A percentile compares a stretch with the other conserved stretches of the same genome.
Evolutionary conservation across 2,797 vertebrate genomes (phyloP).

Genomic region (Knipowitschia caucasica): DNA sequence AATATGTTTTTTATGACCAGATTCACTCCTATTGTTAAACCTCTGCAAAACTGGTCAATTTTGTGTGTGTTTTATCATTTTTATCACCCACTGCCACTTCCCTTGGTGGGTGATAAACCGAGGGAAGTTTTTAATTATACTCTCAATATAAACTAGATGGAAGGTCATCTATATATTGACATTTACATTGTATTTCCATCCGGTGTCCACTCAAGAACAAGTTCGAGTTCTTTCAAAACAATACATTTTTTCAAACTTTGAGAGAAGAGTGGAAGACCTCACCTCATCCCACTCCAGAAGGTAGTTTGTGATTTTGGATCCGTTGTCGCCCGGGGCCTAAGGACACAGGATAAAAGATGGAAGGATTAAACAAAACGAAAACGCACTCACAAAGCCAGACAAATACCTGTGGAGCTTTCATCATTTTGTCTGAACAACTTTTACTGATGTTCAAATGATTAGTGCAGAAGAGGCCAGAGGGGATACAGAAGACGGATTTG

Average conservation of each 20-base stretch:
- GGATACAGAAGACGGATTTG: slow-evolving; percentile 1
- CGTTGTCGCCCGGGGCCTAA: slow-evolving; percentile 91
- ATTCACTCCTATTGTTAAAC: too few relatives aligned
- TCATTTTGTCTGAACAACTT: slow-evolving; percentile 35
- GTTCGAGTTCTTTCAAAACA: not conserved
- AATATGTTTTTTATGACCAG: too few relatives aligned
- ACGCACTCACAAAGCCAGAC: slow-evolving; percentile 31
- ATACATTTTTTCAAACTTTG: not conserved
- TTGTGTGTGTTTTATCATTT: too few relatives aligned
- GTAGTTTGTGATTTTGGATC: slow-evolving; percentile 98
- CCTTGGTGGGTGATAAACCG: too few relatives aligned
- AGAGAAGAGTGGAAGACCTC: slow-evolving; percentile 31
- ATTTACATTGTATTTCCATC: too few relatives aligned
- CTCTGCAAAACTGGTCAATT: too few relatives aligned
- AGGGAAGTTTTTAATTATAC: too few relatives aligned
- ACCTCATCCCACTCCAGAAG: slow-evolving; percentile 98
- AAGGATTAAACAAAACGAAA: slow-evolving; percentile 35
- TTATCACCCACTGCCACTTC: too few relatives aligned
- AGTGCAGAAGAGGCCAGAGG: slow-evolving; percentile 22
- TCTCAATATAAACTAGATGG: too few relatives aligned
- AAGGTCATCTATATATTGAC: too few relatives aligned
- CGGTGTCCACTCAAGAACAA: not conserved
- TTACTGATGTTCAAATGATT: slow-evolving; percentile 27
- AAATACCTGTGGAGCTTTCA: slow-evolving; percentile 39
- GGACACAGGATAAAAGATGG: slow-evolving; percentile 40